These are phyloP conservation scores for Cosmopolites sordidus DNA, from an alignment of 2,888 invertebrate species.

Conservation along the genomic window DNA sequence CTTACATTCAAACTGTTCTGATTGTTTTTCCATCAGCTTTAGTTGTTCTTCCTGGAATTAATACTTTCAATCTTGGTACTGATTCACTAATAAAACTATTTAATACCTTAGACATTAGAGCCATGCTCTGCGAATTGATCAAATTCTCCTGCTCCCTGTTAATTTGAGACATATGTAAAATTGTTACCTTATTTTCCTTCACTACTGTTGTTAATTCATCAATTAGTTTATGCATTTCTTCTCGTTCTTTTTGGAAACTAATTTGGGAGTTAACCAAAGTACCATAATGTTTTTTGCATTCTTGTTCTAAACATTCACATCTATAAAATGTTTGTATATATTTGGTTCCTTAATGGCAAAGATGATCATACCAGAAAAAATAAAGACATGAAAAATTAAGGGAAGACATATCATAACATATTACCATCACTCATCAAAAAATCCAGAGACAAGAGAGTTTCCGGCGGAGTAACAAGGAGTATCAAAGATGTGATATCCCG, in stretches of 20 bases:
- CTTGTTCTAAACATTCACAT: slow-evolving; percentile 29
- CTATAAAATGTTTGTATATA: slow-evolving; percentile 16
- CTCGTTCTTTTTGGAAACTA: slow-evolving; percentile 27
- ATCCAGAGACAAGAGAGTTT: too few relatives aligned
- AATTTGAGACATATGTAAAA: slow-evolving; percentile 33
- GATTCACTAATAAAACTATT: neutral
- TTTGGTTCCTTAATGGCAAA: too few relatives aligned
- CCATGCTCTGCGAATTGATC: slow-evolving; percentile 31
- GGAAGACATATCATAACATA: too few relatives aligned
- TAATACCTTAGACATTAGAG: slow-evolving; percentile 31
- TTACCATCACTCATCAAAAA: too few relatives aligned
- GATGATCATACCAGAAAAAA: too few relatives aligned
- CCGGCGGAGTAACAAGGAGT: too few relatives aligned
- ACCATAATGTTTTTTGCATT: slow-evolving; percentile 28
- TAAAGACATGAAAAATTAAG: too few relatives aligned
- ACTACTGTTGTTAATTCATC: slow-evolving; percentile 34
- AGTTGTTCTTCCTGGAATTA: slow-evolving; percentile 30
- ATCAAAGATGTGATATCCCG: too few relatives aligned
- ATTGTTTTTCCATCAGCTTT: slow-evolving; percentile 29
- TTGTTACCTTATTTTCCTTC: slow-evolving; percentile 33
- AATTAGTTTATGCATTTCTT: slow-evolving; percentile 32
- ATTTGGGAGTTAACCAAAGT: slow-evolving; percentile 23
- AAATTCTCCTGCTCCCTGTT: slow-evolving; percentile 34
- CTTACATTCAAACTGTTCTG: slow-evolving; percentile 28
- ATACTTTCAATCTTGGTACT: too few relatives aligned